Evolutionary conservation across 2,888 invertebrate genomes (phyloP), one percentile per base, ranked within the genome.

Genomic region (Synergus umbraculus): DNA sequence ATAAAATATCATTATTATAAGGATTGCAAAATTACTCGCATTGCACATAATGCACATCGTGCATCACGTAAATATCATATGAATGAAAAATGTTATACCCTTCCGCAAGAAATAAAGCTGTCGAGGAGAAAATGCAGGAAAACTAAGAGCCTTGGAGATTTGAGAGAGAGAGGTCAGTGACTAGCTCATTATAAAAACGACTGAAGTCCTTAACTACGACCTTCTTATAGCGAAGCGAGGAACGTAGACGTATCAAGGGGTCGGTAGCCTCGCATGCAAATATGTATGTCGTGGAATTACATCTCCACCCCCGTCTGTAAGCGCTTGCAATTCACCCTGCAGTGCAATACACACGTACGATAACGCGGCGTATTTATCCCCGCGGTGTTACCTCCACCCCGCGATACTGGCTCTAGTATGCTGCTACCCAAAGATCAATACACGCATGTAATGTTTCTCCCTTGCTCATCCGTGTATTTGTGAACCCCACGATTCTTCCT

Each of bases 401-500:
- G 77, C 79, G 69, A 82, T 79, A 81, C 80, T 80, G 78, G 81
- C 79, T 80, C 67, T 83, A 83, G 81, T 84, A 73, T 77, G 60
- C 41, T 79, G 49, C 76, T 78, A 67, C 76, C 82, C 81, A 79
- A 85, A 87, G 87, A 88, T 88, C 88, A 88, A 88, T 88, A 88
- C 87, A 86, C 86, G 87, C 86, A 87, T 85, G 83, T 81, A 76
- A 78, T 81, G 85, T 83, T 81, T 82, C 81, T 85, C 77, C 80
- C 77, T 77, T 78, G 77, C 67, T 67, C 69, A 78, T 76, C 76
- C 64, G 12, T 76, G 60, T 29, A 60, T 60, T 41, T 37, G 43
- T 44, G 76, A 44, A 41, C 10, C 37, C 29, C 63, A 15, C 64
- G 29, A 44, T 76, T 76, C 63, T 63, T 76, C 41, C 44, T 63